Evolutionary conservation across 2,113 vertebrate species (phyloP), one percentile per base, ranked within the genome.

Genomic region (Hypomesus transpacificus): DNA sequence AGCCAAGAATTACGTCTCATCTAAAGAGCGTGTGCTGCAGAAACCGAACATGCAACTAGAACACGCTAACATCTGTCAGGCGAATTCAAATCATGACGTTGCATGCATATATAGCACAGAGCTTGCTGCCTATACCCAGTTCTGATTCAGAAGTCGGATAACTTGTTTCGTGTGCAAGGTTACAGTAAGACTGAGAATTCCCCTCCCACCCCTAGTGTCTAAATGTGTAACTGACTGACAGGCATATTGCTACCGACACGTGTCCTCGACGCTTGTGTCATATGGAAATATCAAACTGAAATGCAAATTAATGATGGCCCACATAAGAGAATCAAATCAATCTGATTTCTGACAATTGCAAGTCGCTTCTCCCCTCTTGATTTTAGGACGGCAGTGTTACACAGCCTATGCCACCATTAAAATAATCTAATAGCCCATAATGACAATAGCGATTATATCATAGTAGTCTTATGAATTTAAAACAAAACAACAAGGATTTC

Each of bases 11-110:
- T 26, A 61, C 26, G 6, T 61, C 59, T 24, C 14, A 14, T 28
- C 18, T 31, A n/a, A 69, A 54, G 51, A 17, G 14, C 3, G 2
- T 1, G 17, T 8, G 5, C 17, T 3, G 26, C 26, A 14, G 39
- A 20, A 18, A 7, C 31, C 2, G 16, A 52, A 52, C 5, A 56
- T 69, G 53, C 68, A 78, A 69, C 53, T 75, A n/a, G 81, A 66
- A 7, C 24, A 79, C 68, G 61, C 81, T 69, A 75, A 78, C 83
- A 84, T 87, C 79, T 84, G 87, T 63, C 75, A 60, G 79, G 67
- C 63, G 76, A 76, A 71, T 84, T 86, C 86, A 84, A 66, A 64
- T 84, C 88, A 80, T 88, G 85, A 86, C 84, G 85, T 86, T 75
- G 82, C 82, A 82, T 73, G 82, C 64, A 22, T 65, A 34, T 13